phyloP scores from a whole-genome alignment of 2,888 invertebrate genomes.

The Epinotia nisella region DNA sequence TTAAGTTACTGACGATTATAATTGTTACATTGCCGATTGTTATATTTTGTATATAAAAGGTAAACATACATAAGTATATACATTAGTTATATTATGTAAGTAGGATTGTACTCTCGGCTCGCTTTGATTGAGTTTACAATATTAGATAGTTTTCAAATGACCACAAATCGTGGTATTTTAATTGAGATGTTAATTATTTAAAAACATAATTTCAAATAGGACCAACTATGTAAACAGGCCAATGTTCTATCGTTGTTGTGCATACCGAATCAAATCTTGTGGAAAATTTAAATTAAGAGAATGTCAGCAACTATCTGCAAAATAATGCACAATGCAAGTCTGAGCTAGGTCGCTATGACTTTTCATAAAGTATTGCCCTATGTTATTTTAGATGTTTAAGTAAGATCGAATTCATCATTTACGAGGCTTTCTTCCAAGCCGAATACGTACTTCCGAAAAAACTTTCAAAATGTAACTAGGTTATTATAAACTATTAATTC shows the following conservation, averaged over 20 bases:
- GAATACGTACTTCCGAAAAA: not conserved
- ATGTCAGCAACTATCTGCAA: not conserved
- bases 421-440: conserved; percentile 14
- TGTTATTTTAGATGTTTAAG: conserved; percentile 5
- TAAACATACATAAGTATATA: conserved; percentile 27
- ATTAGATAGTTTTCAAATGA: conserved; percentile 38
- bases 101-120: conserved; percentile 23
- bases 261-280: conserved; percentile 1
- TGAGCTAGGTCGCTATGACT: not conserved
- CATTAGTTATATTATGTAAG: conserved; percentile 22
- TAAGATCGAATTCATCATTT: not conserved
- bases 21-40: conserved; percentile 31
- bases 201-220: not conserved
- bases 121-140: conserved; percentile 14
- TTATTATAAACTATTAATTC: not conserved
- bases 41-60: conserved; percentile 38
- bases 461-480: not conserved
- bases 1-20: conserved; percentile 16
- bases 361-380: not conserved
- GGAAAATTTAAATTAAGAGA: not conserved
- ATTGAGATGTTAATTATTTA: conserved; percentile 1
- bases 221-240: conserved; percentile 10
- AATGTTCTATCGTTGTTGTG: conserved; percentile 6
- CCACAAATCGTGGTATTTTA: not conserved
- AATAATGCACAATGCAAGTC: not conserved